Evolutionary conservation across 2,888 invertebrate species (phyloP), one percentile per base, ranked within the genome.

Genomic region (Heteromurus nitidus): DNA sequence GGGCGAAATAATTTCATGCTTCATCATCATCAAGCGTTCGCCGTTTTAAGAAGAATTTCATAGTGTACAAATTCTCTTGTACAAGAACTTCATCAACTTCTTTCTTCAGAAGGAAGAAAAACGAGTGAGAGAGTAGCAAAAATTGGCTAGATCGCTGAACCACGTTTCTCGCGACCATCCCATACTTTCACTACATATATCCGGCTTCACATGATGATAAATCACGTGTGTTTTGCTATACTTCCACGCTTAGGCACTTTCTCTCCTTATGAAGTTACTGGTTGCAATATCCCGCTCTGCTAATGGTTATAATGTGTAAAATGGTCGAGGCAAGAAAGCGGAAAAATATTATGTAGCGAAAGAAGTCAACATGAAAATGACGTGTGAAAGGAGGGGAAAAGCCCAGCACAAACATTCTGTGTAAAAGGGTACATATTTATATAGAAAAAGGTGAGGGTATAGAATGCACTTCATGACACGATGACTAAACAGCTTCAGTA

Each of bases 1-100:
- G 28, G 69, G 69, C 36, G 31, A 70, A 69, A 62, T 69, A 69
- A 69, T 62, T 69, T 70, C 69, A 70, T 69, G 64, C 69, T 62
- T 69, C 77, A 69, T 69, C 62, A 77, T 70, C 53, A 77, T 77
- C 53, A 69, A n/a, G 18, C 26, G 26, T 42, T 11, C 26, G 22
- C 20, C 60, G 24, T 20, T 31, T 22, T 1, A 5, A 62, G 20
- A 65, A 30, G 30, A 62, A 60, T 62, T 47, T 62, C 44, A 24
- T 58, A 50, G 16, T n/a, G 31, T 24, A 60, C 13, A 26, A 36
- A 22, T 11, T 11, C 11, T 2, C 13, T 11, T 11, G 18, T 26
- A 62, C 22, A 36, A 65, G 42, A 20, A 65, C 42, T 65, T 36
- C 22, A 24, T 67, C 36, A 67, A 67, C 22, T 67, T 44, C 26